These are phyloP conservation scores for Drosophila bipectinata DNA, from an alignment of 1,140 invertebrate species.

Conservation along the genomic window DNA sequence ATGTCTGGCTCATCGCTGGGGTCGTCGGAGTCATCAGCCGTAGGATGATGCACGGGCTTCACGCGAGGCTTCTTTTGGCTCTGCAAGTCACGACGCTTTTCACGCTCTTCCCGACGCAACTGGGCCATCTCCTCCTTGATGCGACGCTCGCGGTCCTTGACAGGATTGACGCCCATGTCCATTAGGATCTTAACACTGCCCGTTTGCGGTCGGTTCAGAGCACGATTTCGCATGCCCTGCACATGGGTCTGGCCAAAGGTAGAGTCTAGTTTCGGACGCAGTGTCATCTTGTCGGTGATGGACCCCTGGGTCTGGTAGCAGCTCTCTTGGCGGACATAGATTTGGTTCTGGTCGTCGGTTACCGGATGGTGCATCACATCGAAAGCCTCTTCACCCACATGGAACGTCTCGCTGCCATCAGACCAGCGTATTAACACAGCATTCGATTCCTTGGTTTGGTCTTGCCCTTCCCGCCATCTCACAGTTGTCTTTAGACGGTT, in stretches of 20 bases:
- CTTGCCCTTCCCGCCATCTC: slow-evolving; percentile 40
- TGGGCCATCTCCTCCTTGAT: slow-evolving; percentile 28
- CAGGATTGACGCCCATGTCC: slow-evolving; percentile 34
- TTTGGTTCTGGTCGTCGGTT: slow-evolving; percentile 9
- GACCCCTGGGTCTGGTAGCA: slow-evolving; percentile 30
- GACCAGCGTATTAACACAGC: slow-evolving; percentile 51
- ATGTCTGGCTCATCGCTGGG: not conserved
- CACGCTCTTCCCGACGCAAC: slow-evolving; percentile 16
- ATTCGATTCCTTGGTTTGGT: slow-evolving; percentile 46
- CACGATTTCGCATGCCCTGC: slow-evolving; percentile 33
- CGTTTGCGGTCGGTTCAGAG: slow-evolving; percentile 28
- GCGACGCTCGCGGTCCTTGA: slow-evolving; percentile 26
- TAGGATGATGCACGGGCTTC: slow-evolving; percentile 33
- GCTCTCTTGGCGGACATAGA: slow-evolving; percentile 30
- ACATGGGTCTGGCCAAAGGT: slow-evolving; percentile 44
- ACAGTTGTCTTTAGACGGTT: slow-evolving; percentile 40
- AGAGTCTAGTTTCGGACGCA: slow-evolving; percentile 53
- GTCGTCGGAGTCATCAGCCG: slow-evolving; percentile 39
- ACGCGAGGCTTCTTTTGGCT: slow-evolving; percentile 14
- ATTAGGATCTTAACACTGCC: slow-evolving; percentile 34
- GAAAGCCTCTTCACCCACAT: slow-evolving; percentile 55
- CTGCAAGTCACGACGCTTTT: slow-evolving; percentile 27
- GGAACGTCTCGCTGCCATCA: slow-evolving; percentile 55
- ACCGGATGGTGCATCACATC: slow-evolving; percentile 40
- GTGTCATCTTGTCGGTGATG: slow-evolving; percentile 45